A percentile compares a stretch with the other conserved stretches of the same genome.
Conservation (phyloP, 2,113 vertebrate genomes). For the Donacobius atricapilla region DNA sequence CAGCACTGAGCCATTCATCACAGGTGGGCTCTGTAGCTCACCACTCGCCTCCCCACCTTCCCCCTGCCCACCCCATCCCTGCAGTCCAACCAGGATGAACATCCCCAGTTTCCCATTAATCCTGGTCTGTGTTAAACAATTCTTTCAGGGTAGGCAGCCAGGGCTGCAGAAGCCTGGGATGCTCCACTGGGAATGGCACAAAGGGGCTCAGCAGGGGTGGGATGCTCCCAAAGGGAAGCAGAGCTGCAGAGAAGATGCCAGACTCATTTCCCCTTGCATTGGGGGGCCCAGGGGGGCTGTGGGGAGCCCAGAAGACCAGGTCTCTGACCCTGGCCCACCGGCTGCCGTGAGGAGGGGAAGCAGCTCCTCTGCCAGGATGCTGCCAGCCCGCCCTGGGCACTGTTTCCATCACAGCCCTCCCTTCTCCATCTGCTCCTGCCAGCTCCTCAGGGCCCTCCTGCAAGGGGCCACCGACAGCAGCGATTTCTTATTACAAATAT, state of each 20-base stretch:
- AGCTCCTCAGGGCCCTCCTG: background rate
- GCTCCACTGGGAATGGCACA: background rate
- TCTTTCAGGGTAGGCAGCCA: background rate
- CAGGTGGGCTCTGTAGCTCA: background rate
- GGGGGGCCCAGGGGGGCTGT: background rate
- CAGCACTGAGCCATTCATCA: background rate
- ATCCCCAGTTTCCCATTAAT: background rate
- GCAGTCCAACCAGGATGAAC: background rate
- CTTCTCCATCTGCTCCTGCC: constrained; percentile 27
- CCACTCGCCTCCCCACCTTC: background rate
- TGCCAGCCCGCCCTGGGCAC: background rate
- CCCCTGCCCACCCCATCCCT: background rate
- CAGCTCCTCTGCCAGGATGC: background rate
- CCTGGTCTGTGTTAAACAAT: background rate
- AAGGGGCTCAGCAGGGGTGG: background rate
- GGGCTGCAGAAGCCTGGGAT: background rate
- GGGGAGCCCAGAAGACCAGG: accelerated
- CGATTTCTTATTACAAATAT: constrained; percentile 11
- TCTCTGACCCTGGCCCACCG: accelerated
- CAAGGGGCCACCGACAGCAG: background rate
- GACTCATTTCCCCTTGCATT: accelerated
- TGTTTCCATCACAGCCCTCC: background rate
- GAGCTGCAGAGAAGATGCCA: accelerated
- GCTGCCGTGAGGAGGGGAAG: background rate
- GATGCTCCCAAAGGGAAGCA: background rate